Evolutionary conservation across 2,797 vertebrate genomes (phyloP), one percentile per base, ranked within the genome.

Genomic region (Neoniphon sammara): DNA sequence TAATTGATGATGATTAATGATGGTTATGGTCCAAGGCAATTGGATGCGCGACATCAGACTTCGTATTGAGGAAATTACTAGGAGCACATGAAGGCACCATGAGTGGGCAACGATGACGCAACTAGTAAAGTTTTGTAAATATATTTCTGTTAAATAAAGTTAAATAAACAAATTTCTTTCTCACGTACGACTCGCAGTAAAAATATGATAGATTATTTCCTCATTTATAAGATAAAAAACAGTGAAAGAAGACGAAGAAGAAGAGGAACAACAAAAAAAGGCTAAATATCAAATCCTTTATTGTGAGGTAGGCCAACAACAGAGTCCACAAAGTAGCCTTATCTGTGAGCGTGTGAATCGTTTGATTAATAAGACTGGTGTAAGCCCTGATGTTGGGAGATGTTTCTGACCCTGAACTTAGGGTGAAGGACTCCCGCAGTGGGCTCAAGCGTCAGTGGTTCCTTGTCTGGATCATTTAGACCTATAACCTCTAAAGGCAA

Each of bases 251-350:
- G 55, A 58, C 57, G 9, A 66, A 61, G 55, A 58, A 61, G 9
- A 66, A 27, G 2, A 59, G 52, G 11, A 46, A 61, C 55, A 58
- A 61, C 12, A 66, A 59, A 50, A 70, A 30, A 39, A 36, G 9
- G 6, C 0, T n/a, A 50, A 42, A 3, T 42, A 60, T n/a, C 18
- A 11, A 57, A 46, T 21, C 7, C 31, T 87, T 88, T 87, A 81
- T 79, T 83, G 46, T 79, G 71, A 88, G 55, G 63, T 76, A 69
- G 58, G 46, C 17, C 20, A 70, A 61, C 65, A 44, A 44, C 6
- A 39, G 6, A 36, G 21, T 42, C 53, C 56, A 78, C 20, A 70
- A 47, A 6, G 30, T 17, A 46, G 58, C 64, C 17, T 27, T 62
- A 18, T 50, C 18, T 50, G 60, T 46, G 5, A 23, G 4, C 44